Base-by-base conservation (phyloP, 1,140 invertebrate species). In the Eumaeus atala region DNA sequence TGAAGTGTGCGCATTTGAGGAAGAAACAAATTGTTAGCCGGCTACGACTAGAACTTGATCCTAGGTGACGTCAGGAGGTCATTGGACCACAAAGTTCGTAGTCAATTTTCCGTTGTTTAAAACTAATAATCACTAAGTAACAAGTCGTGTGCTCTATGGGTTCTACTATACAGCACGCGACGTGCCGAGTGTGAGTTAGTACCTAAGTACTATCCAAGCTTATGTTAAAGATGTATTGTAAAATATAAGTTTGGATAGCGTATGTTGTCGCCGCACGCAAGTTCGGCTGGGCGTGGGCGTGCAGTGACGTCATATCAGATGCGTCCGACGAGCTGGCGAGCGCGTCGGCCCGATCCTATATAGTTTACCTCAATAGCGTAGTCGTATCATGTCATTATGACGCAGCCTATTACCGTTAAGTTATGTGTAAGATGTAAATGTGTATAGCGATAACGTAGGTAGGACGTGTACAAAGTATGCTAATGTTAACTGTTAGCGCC, bases 401-500 rank as follows among this genome's bases (percentile, higher is more conserved):
- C 83, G 79, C 76, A 83, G 83, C 83, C 83, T 86, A 86, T 77
- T 86, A 83, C 74, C 72, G 61, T 83, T 84, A 84, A 86, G 80
- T 77, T 79, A 79, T 64, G 53, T 72, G 51, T 84, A 84, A 82
- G 78, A 67, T 83, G 77, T 83, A 78, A 80, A 76, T 77, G 76
- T 81, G 74, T 77, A 75, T 64, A 70, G 57, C 59, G 73, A 49
- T 58, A 68, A 62, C 59, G 51, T 75, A 72, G 63, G 52, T 71
- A 71, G 75, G 60, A 69, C 63, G 72, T 82, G 81, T 83, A 83
- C 78, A 79, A 83, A 76, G 77, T 77, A 72, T 66, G 77, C 74
- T 74, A 72, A 74, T 74, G 73, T 48, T 60, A 68, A 40, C 40
- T 49, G 42, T 54, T 49, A 60, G 58, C 49, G 16, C 14, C 40